A percentile compares a stretch with the other conserved stretches of the same genome.
phyloP scores from a whole-genome alignment of 2,113 vertebrate species.

The Semnornis frantzii region DNA sequence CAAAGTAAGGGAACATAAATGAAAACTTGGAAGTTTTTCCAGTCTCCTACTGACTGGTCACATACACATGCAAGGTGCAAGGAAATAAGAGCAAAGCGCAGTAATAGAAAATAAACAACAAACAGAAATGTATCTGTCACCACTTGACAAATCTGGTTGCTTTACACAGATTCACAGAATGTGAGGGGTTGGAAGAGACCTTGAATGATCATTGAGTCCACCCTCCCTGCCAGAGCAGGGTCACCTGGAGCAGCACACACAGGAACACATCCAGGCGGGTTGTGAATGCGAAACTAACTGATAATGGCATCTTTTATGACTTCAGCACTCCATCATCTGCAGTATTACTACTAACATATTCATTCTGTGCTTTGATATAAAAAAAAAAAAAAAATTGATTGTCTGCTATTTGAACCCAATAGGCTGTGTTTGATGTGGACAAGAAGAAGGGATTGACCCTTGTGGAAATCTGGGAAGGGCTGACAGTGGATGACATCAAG shows the following conservation, averaged over 20 bases:
- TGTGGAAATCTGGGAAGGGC: conserved; percentile 91
- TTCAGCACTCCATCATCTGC: neutral
- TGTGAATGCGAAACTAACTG: neutral
- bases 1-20: neutral
- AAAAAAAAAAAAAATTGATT: neutral
- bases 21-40: neutral
- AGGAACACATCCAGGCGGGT: too few relatives aligned
- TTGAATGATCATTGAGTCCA: too few relatives aligned
- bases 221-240: too few relatives aligned
- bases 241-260: too few relatives aligned
- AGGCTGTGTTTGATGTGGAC: conserved; percentile 97
- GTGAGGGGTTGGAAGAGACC: too few relatives aligned
- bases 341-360: neutral
- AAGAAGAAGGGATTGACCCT: conserved; percentile 89
- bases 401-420: neutral
- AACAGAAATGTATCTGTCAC: neutral
- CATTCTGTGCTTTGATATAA: neutral
- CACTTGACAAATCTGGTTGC: neutral
- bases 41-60: neutral
- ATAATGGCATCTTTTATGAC: neutral
- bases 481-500: conserved; percentile 91
- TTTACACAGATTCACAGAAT: neutral
- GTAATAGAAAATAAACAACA: neutral
- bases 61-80: neutral
- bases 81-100: neutral